Evolutionary conservation across 2,888 invertebrate species (phyloP), one percentile per base, ranked within the genome.

Genomic region (Andricus quercusramuli): DNA sequence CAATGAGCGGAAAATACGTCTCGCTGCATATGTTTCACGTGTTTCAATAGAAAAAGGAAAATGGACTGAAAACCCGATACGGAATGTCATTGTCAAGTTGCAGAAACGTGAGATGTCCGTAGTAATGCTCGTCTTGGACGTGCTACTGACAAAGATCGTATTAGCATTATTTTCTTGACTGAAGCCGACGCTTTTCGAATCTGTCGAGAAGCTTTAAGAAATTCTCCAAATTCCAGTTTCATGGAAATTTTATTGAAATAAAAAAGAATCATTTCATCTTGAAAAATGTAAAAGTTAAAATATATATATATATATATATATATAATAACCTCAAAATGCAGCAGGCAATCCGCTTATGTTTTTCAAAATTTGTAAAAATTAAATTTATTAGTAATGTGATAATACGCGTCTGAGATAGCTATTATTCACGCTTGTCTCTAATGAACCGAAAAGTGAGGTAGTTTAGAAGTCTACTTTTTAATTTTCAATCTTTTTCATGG

Each of bases 161-260:
- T 81, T 77, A 81, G 81, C 81, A 81, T 81, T 81, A 77, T 70
- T 81, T 79, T 77, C 81, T 64, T 67, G 37, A 37, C 20, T 56
- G 29, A 32, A 25, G 25, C 62, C 62, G 62, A 15, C 62, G 25
- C 62, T 62, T 25, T 62, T 25, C 4, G 25, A 62, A 62, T 25
- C 22, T 25, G 13, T 15, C 13, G 25, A 15, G 15, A 62, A 62
- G 62, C 25, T 56, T 56, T n/a, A n/a, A 25, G 62, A 25, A 25
- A 11, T n/a, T 6, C 51, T 8, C 20, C 17, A 51, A 17, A 17
- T 51, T 51, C 20, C 2, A 51, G 17, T 8, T 17, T 20, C 20
- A 20, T 20, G 2, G 5, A 51, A 51, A 51, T 20, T 2, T 15
- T 13, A 47, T 2, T 0, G 17, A 15, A 47, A 47, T 15, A 17